A percentile compares a stretch with the other conserved stretches of the same genome.
phyloP scores from a whole-genome alignment of 2,888 invertebrate genomes.

The Catocala nupta region DNA sequence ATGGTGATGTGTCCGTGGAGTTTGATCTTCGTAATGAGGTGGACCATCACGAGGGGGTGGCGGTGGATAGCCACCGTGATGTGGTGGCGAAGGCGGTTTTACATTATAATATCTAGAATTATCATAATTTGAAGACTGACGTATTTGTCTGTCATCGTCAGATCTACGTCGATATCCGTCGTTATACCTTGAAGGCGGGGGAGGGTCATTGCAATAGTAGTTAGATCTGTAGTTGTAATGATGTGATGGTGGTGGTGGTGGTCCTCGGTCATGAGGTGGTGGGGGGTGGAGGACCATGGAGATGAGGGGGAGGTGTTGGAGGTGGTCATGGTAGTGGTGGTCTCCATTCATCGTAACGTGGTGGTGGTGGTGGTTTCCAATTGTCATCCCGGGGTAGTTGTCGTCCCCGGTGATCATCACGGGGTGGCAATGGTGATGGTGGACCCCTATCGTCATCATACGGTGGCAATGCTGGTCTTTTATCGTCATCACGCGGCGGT shows the following conservation, averaged over 20 bases:
- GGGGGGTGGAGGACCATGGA: no score
- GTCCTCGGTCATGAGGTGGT: slow-evolving; percentile 21
- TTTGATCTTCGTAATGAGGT: slow-evolving; percentile 13
- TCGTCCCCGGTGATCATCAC: no score
- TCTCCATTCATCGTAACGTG: neutral
- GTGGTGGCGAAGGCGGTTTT: slow-evolving; percentile 25
- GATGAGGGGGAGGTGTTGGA: no score
- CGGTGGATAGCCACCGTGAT: slow-evolving; percentile 24
- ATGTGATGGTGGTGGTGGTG: slow-evolving; percentile 29
- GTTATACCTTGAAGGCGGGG: slow-evolving; percentile 10
- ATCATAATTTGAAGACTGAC: slow-evolving; percentile 27
- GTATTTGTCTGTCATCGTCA: slow-evolving; percentile 33
- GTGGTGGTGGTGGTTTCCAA: neutral
- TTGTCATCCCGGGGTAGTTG: neutral
- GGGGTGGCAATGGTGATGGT: no score
- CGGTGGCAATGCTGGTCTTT: no score
- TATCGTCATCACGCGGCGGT: no score
- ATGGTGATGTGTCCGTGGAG: slow-evolving; percentile 25
- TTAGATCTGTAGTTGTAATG: slow-evolving; percentile 20
- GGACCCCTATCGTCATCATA: no score
- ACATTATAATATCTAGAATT: neutral
- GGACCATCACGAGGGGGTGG: slow-evolving; percentile 19
- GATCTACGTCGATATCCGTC: slow-evolving; percentile 6
- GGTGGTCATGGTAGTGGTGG: neutral
- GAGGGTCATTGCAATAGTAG: slow-evolving; percentile 26